Evolutionary conservation across 2,888 invertebrate genomes (phyloP), one percentile per base, ranked within the genome.

Genomic region (Leptopilina syphax): DNA sequence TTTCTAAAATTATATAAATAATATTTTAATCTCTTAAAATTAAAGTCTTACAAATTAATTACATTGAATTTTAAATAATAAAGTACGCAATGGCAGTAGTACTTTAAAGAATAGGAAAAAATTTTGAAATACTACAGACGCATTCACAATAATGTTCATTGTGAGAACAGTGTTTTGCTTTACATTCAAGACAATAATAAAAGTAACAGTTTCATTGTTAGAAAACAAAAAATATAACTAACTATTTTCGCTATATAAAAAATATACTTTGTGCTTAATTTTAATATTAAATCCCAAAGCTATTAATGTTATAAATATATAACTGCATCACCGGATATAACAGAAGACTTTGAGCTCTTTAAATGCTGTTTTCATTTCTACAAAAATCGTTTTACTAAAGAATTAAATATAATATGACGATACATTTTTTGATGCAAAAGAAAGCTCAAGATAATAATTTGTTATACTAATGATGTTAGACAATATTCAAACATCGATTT

Each of bases 231-330:
- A 44, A 4, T 34, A 34, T 27, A 27, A 65, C 27, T 6, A 34
- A 65, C 6, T 18, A 63, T 63, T 24, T 24, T 24, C 24, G n/a
- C 54, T 34, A 47, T 34, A 70, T 70, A 27, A 27, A 50, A 54
- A 27, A 54, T 54, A 70, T 60, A 41, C 9, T 73, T 73, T 73
- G 73, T 73, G 41, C 73, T 73, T 34, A 73, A 73, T 60, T 27
- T 41, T 54, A 73, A 27, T 57, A 27, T n/a, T 73, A 57, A 73
- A 54, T 57, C 57, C 41, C 57, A 73, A 73, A 57, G 41, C 57
- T 27, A 73, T 57, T 57, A 54, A 63, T 44, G 44, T 7, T 44
- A 44, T 44, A 44, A 7, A 13, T 54, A 12, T 73, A 34, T 34
- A 54, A 54, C 13, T 50, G 12, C 54, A 57, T 73, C 73, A 60